Evolutionary conservation across 2,888 invertebrate genomes (phyloP).

Genomic region (Philonicus albiceps): DNA sequence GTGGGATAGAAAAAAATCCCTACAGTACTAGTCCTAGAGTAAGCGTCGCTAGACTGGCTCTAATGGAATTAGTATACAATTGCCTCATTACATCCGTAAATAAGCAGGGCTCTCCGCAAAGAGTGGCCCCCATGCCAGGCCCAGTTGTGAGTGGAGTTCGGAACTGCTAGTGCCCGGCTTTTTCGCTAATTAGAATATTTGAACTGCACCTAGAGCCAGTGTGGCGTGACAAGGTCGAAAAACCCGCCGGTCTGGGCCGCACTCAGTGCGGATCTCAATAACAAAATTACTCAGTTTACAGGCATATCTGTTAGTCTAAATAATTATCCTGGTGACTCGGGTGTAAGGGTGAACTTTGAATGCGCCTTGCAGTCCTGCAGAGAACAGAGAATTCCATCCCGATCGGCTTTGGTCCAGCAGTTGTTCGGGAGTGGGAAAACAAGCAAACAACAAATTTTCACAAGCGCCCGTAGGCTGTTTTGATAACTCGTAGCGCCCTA

Average conservation of each 20-base stretch:
- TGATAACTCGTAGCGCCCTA: background rate
- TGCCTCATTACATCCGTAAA: background rate
- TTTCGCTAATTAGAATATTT: constrained; percentile 28
- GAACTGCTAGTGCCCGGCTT: background rate
- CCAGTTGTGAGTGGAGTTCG: background rate
- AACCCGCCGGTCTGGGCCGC: background rate
- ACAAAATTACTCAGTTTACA: background rate
- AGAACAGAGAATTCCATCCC: background rate
- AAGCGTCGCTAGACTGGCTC: background rate
- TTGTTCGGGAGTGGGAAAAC: background rate
- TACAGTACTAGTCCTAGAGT: background rate
- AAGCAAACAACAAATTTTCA: background rate
- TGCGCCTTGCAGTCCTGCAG: background rate
- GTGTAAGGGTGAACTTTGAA: background rate
- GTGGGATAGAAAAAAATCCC: background rate
- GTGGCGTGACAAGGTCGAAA: constrained; percentile 4
- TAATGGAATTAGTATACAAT: background rate
- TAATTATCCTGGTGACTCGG: background rate
- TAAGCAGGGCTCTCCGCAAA: background rate
- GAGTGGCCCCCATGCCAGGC: background rate
- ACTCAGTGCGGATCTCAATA: background rate
- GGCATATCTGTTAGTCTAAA: background rate
- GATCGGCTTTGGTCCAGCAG: background rate
- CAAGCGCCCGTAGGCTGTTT: background rate
- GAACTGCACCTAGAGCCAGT: background rate